Percentiles rank a stretch among this genome's conserved stretches.
Conservation (phyloP, 2,888 invertebrate genomes). For the Crematogaster levior region DNA sequence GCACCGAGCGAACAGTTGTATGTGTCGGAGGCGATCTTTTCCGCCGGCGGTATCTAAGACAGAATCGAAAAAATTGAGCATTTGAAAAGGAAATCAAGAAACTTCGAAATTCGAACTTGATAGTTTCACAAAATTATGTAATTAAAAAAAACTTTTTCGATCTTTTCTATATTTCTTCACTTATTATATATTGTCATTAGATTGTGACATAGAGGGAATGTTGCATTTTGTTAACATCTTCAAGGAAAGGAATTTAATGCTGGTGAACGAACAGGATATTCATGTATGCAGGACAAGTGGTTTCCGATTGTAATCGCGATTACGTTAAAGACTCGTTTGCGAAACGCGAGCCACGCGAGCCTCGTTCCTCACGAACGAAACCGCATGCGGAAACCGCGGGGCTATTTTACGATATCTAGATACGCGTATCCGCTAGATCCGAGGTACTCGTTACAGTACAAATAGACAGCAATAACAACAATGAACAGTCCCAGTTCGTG, state of each 20-base stretch:
- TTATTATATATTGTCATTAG: not conserved
- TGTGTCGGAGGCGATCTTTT: slow-evolving; percentile 88
- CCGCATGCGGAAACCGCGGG: slow-evolving; percentile 9
- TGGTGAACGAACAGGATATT: not conserved
- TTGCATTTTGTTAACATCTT: not conserved
- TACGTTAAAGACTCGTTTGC: slow-evolving; percentile 26
- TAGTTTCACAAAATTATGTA: not conserved
- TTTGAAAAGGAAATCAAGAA: not conserved
- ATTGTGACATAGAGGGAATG: not conserved
- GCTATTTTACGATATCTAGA: slow-evolving; percentile 13
- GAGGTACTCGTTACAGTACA: slow-evolving; percentile 4
- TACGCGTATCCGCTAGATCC: not conserved
- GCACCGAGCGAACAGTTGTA: slow-evolving; percentile 91
- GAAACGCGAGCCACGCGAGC: not conserved
- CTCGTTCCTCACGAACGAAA: not conserved
- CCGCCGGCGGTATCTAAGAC: slow-evolving; percentile 89
- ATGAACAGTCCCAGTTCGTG: not conserved
- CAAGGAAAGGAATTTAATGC: not conserved
- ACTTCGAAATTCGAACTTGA: not conserved
- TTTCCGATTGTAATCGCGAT: slow-evolving; percentile 31
- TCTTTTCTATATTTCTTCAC: not conserved
- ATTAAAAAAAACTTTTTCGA: not conserved
- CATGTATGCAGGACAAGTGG: not conserved
- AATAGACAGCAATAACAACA: slow-evolving; percentile 14
- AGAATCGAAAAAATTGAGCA: not conserved